Evolutionary conservation across 2,888 invertebrate genomes (phyloP).

Genomic region (Sympetrum striolatum): DNA sequence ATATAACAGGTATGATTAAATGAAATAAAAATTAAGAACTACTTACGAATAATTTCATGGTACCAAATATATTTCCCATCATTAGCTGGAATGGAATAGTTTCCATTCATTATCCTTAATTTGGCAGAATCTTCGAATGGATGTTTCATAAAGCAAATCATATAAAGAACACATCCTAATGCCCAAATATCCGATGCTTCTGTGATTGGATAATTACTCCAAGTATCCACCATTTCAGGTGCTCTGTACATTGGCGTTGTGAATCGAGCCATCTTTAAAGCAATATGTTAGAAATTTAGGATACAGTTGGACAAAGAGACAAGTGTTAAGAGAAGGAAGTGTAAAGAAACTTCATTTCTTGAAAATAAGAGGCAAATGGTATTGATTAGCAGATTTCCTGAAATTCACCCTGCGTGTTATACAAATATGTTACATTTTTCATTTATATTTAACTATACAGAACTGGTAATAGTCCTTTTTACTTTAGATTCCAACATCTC

Average conservation of each 20-base stretch:
- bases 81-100: slow-evolving; percentile 82
- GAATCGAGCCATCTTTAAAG: slow-evolving; percentile 71
- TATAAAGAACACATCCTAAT: slow-evolving; percentile 92
- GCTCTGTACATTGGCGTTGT: slow-evolving; percentile 97
- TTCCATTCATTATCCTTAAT: slow-evolving; percentile 94
- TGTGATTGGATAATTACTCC: slow-evolving; percentile 94
- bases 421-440: no score
- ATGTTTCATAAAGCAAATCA: slow-evolving; percentile 90
- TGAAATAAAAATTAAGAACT: slow-evolving; percentile 57
- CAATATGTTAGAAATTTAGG: no score
- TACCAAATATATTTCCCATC: slow-evolving; percentile 85
- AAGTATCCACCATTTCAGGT: slow-evolving; percentile 98
- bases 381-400: no score
- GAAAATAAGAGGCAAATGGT: no score
- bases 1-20: no score
- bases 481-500: no score
- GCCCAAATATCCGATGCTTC: slow-evolving; percentile 95
- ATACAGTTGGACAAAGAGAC: no score
- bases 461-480: no score
- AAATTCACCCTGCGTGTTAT: no score
- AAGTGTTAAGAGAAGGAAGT: no score
- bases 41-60: slow-evolving; percentile 87
- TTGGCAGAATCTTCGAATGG: slow-evolving; percentile 96
- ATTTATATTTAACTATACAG: no score
- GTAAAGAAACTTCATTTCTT: no score